Percentiles rank a stretch among this genome's conserved stretches.
These are phyloP conservation scores for Fukomys damarensis DNA, from an alignment of 2,113 vertebrate species.

Conservation along the genomic window DNA sequence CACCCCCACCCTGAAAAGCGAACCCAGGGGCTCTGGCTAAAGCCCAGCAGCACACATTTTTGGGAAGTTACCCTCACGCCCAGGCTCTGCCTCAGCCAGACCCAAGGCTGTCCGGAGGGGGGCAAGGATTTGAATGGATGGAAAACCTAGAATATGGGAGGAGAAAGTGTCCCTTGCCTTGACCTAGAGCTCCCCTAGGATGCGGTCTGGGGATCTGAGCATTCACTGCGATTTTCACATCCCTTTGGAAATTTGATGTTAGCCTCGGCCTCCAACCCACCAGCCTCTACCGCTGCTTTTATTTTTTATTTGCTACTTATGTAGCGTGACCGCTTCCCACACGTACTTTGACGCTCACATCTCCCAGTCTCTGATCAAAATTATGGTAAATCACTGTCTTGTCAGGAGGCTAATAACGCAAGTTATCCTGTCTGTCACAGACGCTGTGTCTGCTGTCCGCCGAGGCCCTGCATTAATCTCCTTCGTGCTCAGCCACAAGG, in stretches of 20 bases:
- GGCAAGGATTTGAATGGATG: rapidly evolving
- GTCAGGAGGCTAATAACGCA: slow-evolving; percentile 67
- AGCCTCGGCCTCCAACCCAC: neutral
- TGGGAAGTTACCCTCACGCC: too few species aligned
- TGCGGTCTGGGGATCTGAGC: neutral
- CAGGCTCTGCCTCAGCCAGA: neutral
- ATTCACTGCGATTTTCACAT: neutral
- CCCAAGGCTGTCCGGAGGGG: neutral
- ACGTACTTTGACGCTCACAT: neutral
- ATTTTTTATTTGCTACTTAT: slow-evolving; percentile 52
- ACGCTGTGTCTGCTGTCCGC: neutral
- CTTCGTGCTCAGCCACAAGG: neutral
- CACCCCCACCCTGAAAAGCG: neutral
- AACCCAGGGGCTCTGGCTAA: neutral
- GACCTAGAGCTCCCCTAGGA: neutral
- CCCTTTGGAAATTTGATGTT: neutral
- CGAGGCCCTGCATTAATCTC: neutral
- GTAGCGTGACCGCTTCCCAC: neutral
- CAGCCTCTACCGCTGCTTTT: neutral
- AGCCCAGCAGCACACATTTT: neutral
- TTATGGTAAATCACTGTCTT: slow-evolving; percentile 55
- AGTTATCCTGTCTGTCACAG: slow-evolving; percentile 35
- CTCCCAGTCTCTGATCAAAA: slow-evolving; percentile 54
- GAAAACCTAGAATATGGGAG: rapidly evolving
- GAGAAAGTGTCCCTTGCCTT: rapidly evolving